Conservation (phyloP, 2,113 vertebrate genomes). For the Dipodomys stephensi region DNA sequence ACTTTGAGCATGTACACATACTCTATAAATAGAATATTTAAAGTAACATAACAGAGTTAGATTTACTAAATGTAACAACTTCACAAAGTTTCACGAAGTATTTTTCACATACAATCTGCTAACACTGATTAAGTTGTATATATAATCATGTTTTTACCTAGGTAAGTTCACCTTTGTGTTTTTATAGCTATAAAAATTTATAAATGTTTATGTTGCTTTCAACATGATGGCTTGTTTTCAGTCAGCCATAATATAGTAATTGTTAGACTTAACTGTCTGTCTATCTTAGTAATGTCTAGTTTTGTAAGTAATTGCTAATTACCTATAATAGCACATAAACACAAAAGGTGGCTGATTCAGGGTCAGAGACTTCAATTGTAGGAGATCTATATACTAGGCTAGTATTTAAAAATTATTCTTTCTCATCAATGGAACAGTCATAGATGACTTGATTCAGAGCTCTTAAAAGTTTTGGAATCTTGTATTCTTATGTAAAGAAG, state of each 20-base stretch:
- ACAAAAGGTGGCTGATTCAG: background rate
- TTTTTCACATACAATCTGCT: background rate
- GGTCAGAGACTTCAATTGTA: background rate
- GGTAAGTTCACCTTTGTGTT: background rate
- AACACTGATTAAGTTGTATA: background rate
- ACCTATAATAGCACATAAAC: background rate
- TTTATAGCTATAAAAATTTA: background rate
- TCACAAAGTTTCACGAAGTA: background rate
- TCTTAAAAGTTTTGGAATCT: background rate
- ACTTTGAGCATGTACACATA: background rate
- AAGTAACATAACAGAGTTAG: background rate
- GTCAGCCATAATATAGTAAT: background rate
- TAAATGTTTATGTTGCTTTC: background rate
- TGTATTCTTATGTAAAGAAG: constrained; percentile 4
- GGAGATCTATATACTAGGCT: background rate
- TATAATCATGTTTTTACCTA: background rate
- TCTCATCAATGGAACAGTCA: background rate
- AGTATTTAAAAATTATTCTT: background rate
- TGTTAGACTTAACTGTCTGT: no score
- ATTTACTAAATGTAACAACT: constrained; percentile 44
- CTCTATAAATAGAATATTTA: constrained; percentile 12
- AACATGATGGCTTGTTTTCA: background rate
- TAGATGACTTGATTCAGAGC: background rate
- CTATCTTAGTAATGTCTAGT: no score
- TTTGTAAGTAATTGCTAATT: background rate